Percentiles rank a stretch among this genome's conserved stretches.
Conservation (phyloP, 2,888 invertebrate genomes). For the Physocephala rufipes region DNA sequence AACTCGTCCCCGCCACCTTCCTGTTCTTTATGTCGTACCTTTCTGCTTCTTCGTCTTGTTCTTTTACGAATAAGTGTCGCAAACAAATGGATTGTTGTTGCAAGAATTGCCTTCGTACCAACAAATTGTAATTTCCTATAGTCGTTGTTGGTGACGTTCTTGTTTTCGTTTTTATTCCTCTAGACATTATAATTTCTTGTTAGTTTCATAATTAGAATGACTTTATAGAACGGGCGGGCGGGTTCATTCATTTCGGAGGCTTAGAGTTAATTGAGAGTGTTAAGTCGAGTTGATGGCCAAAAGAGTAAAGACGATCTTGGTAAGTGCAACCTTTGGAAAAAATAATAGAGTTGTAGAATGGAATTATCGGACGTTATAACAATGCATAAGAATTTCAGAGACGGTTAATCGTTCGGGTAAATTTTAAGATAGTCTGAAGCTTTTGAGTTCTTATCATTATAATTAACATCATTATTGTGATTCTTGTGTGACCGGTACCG, state of each 20-base stretch:
- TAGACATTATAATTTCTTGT: constrained; percentile 61
- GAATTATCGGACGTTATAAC: background rate
- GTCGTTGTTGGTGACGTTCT: background rate
- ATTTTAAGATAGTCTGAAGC: too few relatives aligned
- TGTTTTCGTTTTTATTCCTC: constrained; percentile 16
- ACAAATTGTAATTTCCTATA: too few relatives aligned
- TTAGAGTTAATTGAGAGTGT: constrained; percentile 62
- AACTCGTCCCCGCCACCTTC: constrained; percentile 2
- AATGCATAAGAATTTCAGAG: constrained; percentile 33
- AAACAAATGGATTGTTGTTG: background rate
- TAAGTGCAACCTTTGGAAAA: constrained; percentile 10
- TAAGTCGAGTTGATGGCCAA: too few relatives aligned
- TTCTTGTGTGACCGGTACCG: too few relatives aligned
- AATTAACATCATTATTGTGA: too few relatives aligned
- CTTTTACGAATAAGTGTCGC: background rate
- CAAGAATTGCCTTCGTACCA: background rate
- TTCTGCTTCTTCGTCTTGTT: background rate
- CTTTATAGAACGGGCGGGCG: constrained; percentile 45
- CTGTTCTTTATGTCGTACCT: background rate
- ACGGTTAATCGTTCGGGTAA: too few relatives aligned
- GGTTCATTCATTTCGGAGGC: constrained; percentile 47
- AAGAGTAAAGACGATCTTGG: constrained; percentile 40
- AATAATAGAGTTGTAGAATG: background rate
- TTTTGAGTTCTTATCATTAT: too few relatives aligned
- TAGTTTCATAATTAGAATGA: constrained; percentile 59